A percentile compares a stretch with the other conserved stretches of the same genome.
phyloP scores from a whole-genome alignment of 1,140 invertebrate species.

The Aphelinus certus region DNA sequence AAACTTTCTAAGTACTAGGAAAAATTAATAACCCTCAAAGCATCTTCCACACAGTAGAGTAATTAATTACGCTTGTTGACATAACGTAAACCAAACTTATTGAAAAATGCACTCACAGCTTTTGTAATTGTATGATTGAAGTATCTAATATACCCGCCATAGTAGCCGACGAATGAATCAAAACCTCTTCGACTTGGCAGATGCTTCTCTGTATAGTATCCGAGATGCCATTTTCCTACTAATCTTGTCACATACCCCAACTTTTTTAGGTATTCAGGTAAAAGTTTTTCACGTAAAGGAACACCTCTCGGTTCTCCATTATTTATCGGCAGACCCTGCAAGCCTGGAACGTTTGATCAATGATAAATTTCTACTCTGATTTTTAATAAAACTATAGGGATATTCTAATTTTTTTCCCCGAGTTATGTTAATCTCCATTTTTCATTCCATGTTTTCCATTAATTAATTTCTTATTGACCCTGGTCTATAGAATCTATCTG shows the following conservation, averaged over 20 bases:
- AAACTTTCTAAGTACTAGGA: too few species aligned
- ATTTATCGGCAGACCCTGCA: conserved; percentile 24
- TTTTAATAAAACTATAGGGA: background rate
- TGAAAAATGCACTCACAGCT: background rate
- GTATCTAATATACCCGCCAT: conserved; percentile 63
- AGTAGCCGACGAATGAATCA: conserved; percentile 65
- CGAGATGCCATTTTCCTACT: conserved; percentile 70
- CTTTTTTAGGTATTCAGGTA: conserved; percentile 68
- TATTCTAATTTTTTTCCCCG: too few species aligned
- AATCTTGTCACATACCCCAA: conserved; percentile 67
- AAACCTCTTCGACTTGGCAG: conserved; percentile 64
- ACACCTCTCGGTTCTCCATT: conserved; percentile 63
- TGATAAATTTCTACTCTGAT: too few species aligned
- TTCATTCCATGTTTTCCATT: too few species aligned
- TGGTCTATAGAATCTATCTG: too few species aligned
- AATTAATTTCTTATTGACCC: too few species aligned
- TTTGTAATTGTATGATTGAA: conserved; percentile 54
- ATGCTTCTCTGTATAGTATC: conserved; percentile 60
- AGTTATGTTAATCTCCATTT: too few species aligned
- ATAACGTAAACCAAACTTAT: too few species aligned
- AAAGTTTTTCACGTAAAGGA: conserved; percentile 59
- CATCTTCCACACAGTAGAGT: too few species aligned
- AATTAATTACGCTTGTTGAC: too few species aligned
- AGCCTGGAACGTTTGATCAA: background rate
- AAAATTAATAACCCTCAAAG: too few species aligned